Evolutionary conservation across 2,113 vertebrate species (phyloP), one percentile per base, ranked within the genome.

Genomic region (Mastomys natalensis): DNA sequence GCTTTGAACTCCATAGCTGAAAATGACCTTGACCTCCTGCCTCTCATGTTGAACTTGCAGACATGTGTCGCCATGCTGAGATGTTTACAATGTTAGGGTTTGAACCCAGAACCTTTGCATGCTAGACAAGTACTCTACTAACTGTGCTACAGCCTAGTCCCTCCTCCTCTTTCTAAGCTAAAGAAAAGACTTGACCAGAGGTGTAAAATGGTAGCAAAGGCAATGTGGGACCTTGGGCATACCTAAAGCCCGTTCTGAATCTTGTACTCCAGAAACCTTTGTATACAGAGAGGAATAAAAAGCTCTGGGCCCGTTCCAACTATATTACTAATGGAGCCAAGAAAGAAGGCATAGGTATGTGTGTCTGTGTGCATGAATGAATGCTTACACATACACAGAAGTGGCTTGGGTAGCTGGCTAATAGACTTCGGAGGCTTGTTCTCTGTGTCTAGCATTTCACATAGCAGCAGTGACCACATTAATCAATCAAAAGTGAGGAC

Each of bases 281-380:
- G 94, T 94, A 89, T 29, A 73, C 19, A 43, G 37, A 93, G 64
- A 90, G 40, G 76, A 92, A 58, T 45, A 37, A 92, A 96, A 91
- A 92, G 15, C 51, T 51, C 81, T 89, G 77, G 85, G 5, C 19
- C 29, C 13, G 40, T 53, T 81, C 77, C 60, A 64, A n/a, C 45
- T 58, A 45, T 91, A 55, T 29, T n/a, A 51, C 76, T 62, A 31
- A 37, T 60, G 70, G 84, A 22, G 40, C n/a, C 80, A 40, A 21
- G 74, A 76, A 95, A 89, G 51, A 88, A 81, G 11, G 24, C 1
- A 15, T 87, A 16, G 22, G 6, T 62, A 11, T 53, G 22, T 55
- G 10, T 77, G 21, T 84, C 22, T 85, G 31, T 66, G 24, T 62
- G 24, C 24, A 37, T 45, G 31, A 24, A 45, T 12, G 40, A 34